A percentile compares a stretch with the other conserved stretches of the same genome.
phyloP scores from a whole-genome alignment of 2,888 invertebrate species.

The Eilema depressum region DNA sequence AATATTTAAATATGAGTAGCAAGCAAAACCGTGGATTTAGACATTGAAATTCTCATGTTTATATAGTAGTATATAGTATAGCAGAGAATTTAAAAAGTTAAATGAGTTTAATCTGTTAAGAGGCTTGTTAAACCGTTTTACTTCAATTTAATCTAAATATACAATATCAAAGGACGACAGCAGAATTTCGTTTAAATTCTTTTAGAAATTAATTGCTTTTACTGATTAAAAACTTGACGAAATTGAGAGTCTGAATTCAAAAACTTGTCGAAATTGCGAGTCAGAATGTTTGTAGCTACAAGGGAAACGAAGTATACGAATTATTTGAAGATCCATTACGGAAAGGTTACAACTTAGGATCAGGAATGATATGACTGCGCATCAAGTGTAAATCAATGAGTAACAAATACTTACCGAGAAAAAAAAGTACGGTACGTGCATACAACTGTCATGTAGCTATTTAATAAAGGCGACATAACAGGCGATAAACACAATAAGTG shows the following conservation, averaged over 20 bases:
- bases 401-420: neutral
- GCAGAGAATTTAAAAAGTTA: too few relatives aligned
- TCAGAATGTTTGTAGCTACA: too few relatives aligned
- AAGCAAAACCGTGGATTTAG: neutral
- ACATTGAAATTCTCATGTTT: too few relatives aligned
- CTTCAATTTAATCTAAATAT: neutral
- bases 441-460: neutral
- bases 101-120: neutral
- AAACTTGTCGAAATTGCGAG: neutral
- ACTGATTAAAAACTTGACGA: neutral
- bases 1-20: neutral
- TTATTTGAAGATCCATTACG: too few relatives aligned
- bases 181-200: neutral
- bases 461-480: neutral
- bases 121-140: neutral
- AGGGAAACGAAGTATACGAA: too few relatives aligned
- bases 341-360: neutral
- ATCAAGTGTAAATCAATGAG: neutral
- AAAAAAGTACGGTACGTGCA: neutral
- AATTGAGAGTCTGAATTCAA: neutral
- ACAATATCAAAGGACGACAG: conserved; percentile 1
- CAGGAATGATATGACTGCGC: neutral
- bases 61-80: too few relatives aligned
- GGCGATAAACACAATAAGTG: neutral
- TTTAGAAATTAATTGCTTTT: neutral